A percentile compares a stretch with the other conserved stretches of the same genome.
Evolutionary conservation across 2,888 invertebrate species (phyloP).

Genomic region (Acanthosepion lycidas): DNA sequence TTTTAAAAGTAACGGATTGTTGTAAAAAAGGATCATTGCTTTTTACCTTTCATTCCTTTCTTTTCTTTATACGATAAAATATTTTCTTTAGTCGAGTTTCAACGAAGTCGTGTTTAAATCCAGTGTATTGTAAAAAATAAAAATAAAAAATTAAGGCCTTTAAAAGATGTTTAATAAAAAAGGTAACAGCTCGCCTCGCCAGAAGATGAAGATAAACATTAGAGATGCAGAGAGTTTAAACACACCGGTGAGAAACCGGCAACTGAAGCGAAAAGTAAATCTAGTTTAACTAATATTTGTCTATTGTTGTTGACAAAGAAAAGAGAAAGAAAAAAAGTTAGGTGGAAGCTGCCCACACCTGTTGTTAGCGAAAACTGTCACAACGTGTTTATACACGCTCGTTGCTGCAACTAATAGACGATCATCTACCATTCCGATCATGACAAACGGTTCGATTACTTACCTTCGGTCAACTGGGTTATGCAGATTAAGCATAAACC

Average conservation of each 20-base stretch:
- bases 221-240: background rate
- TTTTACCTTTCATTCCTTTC: background rate
- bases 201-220: too few relatives aligned
- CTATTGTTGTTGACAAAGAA: conserved; percentile 16
- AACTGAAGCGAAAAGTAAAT: background rate
- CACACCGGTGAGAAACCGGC: background rate
- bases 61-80: background rate
- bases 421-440: background rate
- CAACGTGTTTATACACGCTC: conserved; percentile 21
- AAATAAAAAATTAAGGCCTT: background rate
- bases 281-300: background rate
- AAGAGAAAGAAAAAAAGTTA: background rate
- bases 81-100: background rate
- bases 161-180: too few relatives aligned
- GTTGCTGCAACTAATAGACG: background rate
- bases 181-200: too few relatives aligned
- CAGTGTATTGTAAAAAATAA: background rate
- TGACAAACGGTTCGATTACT: conserved; percentile 6
- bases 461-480: background rate
- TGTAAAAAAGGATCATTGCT: background rate
- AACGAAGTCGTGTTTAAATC: background rate
- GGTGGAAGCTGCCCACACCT: background rate
- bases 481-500: conserved; percentile 11
- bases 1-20: too few relatives aligned
- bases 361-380: background rate